Evolutionary conservation across 2,888 invertebrate genomes (phyloP), one percentile per base, ranked within the genome.

Genomic region (Chrysolina americana): DNA sequence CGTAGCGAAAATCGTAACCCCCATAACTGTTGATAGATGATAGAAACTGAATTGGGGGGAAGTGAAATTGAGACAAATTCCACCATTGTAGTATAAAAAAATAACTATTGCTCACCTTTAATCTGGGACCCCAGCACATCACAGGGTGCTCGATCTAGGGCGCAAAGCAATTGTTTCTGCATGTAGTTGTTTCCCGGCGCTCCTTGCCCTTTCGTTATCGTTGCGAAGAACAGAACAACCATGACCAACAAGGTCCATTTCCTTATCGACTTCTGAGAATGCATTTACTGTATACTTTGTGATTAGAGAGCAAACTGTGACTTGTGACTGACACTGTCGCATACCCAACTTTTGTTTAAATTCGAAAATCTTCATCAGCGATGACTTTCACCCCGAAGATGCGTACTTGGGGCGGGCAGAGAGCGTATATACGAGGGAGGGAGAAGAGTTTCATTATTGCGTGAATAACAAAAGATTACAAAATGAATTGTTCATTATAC

Each of bases 41-140:
- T n/a, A n/a, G n/a, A n/a, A n/a, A n/a, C n/a, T n/a, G n/a, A n/a
- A n/a, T n/a, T n/a, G n/a, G n/a, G n/a, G n/a, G n/a, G 28, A 28
- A 28, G 41, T 64, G 3, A 41, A 41, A 44, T 64, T 19, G 4
- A 8, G 5, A 41, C 50, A 23, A n/a, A 15, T 23, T 21, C 17
- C 17, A 28, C 17, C 10, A 8, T 21, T 15, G 6, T n/a, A n/a
- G 8, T 15, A 9, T 8, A 47, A 48, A 48, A n/a, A n/a, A 15
- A 36, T 21, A 9, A 28, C 19, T 44, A 48, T 48, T 53, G 44
- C 83, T 86, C 86, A 92, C 92, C 89, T 90, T 91, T 92, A 50
- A 93, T 87, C 85, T 91, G 91, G 73, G 88, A 88, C 76, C 92
- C 92, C 70, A 92, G 86, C 73, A 88, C 87, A 86, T 92, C 92